These are phyloP conservation scores for Mizuhopecten yessoensis DNA, from an alignment of 1,140 invertebrate species.

Conservation along the genomic window DNA sequence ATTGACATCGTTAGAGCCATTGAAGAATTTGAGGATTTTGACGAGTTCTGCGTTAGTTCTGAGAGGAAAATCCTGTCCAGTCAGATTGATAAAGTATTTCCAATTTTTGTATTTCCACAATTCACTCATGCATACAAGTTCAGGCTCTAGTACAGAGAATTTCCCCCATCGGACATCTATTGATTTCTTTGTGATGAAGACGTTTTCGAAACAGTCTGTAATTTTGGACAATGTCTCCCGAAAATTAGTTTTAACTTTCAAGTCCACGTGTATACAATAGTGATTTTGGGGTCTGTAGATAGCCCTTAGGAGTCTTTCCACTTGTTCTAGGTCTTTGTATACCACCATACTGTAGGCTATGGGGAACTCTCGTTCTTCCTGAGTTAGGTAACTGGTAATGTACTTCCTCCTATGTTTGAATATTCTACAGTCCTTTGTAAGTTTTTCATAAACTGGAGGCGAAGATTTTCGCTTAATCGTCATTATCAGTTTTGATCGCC, in stretches of 20 bases:
- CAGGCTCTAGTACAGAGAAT: constrained; percentile 72
- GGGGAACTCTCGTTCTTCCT: constrained; percentile 59
- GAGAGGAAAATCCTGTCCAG: constrained; percentile 79
- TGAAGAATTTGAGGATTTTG: constrained; percentile 71
- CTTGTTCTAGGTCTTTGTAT: constrained; percentile 70
- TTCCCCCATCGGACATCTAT: constrained; percentile 65
- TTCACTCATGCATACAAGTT: constrained; percentile 75
- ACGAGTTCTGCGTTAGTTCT: constrained; percentile 78
- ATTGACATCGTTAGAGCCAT: constrained; percentile 78
- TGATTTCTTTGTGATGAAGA: constrained; percentile 67
- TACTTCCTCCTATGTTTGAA: constrained; percentile 53
- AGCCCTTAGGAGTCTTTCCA: constrained; percentile 72
- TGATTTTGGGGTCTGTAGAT: constrained; percentile 78
- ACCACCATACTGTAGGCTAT: constrained; percentile 71
- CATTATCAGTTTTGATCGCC: too few relatives aligned
- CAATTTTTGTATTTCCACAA: constrained; percentile 68
- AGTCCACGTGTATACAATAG: constrained; percentile 80
- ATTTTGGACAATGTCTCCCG: constrained; percentile 58
- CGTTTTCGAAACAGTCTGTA: constrained; percentile 72
- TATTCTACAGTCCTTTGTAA: neutral
- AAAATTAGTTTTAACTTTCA: constrained; percentile 56
- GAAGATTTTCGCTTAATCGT: too few relatives aligned
- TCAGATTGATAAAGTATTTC: constrained; percentile 81
- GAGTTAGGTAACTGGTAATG: constrained; percentile 50
- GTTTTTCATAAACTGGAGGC: too few relatives aligned